These are phyloP conservation scores for Isotomurus palustris DNA, from an alignment of 2,888 invertebrate genomes.

Conservation along the genomic window DNA sequence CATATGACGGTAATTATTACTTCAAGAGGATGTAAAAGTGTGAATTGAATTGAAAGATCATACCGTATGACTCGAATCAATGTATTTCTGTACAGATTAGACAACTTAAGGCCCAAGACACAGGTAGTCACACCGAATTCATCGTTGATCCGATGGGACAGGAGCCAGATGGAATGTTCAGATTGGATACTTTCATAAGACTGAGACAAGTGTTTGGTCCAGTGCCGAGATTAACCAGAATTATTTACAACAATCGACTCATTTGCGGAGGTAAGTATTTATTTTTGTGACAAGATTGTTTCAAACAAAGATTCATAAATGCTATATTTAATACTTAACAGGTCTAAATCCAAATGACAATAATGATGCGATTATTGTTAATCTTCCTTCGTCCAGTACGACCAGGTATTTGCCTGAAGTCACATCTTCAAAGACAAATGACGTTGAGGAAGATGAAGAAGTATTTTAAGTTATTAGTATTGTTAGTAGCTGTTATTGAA, in stretches of 20 bases:
- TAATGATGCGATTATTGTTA: no score
- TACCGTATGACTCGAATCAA: background rate
- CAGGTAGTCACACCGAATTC: constrained; percentile 31
- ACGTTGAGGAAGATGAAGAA: constrained; percentile 13
- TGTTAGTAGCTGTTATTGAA: background rate
- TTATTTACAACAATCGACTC: constrained; percentile 29
- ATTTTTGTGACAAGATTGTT: no score
- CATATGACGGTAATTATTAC: constrained; percentile 23
- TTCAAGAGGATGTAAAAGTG: no score
- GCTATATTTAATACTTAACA: no score
- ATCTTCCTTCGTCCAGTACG: no score
- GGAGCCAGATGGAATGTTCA: constrained; percentile 26
- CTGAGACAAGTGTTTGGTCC: constrained; percentile 18
- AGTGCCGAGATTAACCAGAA: constrained; percentile 25
- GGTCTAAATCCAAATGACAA: no score
- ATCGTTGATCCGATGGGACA: constrained; percentile 31
- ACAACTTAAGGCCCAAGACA: constrained; percentile 24
- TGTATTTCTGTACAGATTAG: constrained; percentile 18
- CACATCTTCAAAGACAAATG: no score
- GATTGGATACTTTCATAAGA: constrained; percentile 28
- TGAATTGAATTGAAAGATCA: no score
- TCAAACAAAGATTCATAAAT: no score
- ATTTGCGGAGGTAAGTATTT: constrained; percentile 33
- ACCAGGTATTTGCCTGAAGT: no score
- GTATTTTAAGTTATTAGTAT: background rate